Conservation (phyloP, 2,797 vertebrate genomes). For the Acanthornis magna region DNA sequence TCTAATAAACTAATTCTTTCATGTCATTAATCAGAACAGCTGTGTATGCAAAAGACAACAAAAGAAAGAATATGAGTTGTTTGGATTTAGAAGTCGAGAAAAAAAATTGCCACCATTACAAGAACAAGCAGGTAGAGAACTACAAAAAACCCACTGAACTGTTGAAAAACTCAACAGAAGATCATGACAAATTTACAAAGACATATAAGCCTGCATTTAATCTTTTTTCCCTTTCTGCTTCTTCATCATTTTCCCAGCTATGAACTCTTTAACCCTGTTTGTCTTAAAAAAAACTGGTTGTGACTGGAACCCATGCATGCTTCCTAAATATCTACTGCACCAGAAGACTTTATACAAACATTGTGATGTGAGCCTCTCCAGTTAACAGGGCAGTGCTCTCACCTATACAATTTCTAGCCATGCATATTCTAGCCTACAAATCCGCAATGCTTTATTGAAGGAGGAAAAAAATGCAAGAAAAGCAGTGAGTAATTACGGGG, state of each 20-base stretch:
- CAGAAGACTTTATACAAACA: background rate
- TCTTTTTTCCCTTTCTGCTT: background rate
- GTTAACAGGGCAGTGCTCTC: background rate
- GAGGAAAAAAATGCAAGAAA: background rate
- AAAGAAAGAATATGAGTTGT: background rate
- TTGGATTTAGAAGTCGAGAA: background rate
- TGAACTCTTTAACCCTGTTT: background rate
- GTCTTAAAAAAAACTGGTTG: background rate
- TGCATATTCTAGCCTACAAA: background rate
- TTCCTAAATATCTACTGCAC: background rate
- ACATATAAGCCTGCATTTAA: background rate
- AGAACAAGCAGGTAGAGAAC: background rate
- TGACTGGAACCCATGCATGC: background rate
- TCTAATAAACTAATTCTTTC: background rate
- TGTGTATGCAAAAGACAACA: background rate
- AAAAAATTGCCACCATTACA: background rate
- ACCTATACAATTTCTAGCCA: background rate
- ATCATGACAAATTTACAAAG: background rate
- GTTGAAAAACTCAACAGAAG: background rate
- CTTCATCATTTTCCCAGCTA: background rate
- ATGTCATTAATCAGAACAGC: background rate
- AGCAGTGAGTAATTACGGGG: rapidly evolving
- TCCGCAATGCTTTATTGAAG: background rate
- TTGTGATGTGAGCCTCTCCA: background rate
- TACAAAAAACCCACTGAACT: background rate